Base-by-base conservation (phyloP, 2,113 vertebrate species). In the Pristiophorus japonicus region DNA sequence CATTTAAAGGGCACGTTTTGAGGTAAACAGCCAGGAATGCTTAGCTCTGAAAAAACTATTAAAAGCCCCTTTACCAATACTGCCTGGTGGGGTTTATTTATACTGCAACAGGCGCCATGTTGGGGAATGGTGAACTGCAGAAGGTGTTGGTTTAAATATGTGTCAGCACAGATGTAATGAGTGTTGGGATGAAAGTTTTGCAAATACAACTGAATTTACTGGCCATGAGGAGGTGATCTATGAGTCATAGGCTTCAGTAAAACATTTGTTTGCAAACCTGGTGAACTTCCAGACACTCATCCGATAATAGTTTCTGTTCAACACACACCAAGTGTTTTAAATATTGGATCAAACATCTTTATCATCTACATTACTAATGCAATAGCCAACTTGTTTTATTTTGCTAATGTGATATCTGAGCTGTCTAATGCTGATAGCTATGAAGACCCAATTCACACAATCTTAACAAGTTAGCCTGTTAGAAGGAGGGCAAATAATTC, bases 341-440 rank as follows among this genome's bases (percentile, higher is more conserved):
- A 81, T 81, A 42, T 81, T 45, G 38, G 12, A 45, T 81, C 18
- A 63, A 91, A n/a, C n/a, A 63, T 63, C 59, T 0, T 92, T 63
- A 92, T 38, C 59, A n/a, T 92, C 88, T 65, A n/a, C 62, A 92
- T 20, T 92, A n/a, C 5, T 38, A 63, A 65, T 42, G 16, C n/a
- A 20, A 38, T 22, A 38, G 34, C 34, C 88, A 65, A 92, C 59
- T 42, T 92, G 34, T 63, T 18, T 38, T n/a, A 63, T 6, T 63
- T 62, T 42, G 59, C 88, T 6, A 7, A n/a, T 92, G 59, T 38
- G 85, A 62, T 91, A 55, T 91, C 88, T 91, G 88, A 92, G 88
- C 88, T 90, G 51, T 90, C 87, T 90, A 90, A 90, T 90, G 27
- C 27, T 63, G 59, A 92, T 63, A 38, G 88, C 88, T 22, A 92